Evolutionary conservation across 2,113 vertebrate genomes (phyloP), one percentile per base, ranked within the genome.

Genomic region (Hirundichthys speculiger): DNA sequence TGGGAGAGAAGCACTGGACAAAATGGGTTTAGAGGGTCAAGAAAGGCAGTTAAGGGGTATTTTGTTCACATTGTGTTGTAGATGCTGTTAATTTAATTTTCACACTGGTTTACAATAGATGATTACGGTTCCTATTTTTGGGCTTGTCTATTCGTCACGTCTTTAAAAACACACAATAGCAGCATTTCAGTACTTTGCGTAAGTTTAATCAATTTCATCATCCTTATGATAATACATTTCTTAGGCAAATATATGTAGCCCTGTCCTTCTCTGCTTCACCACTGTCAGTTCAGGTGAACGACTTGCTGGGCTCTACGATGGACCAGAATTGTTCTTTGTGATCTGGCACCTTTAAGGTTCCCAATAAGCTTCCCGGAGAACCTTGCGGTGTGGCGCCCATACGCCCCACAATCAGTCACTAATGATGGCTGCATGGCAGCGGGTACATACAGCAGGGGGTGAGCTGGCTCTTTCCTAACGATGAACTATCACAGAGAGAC

Each of bases 401-500:
- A 82, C 45, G 57, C 77, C 49, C 47, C 51, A 48, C 63, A 73
- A 64, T 79, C 74, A 58, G 62, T 79, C 75, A 59, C 64, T 90
- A 88, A 90, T 90, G 85, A 91, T 86, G 86, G 57, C 52, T 75
- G 58, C 47, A 72, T 52, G 64, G 70, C 59, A 55, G 82, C 45
- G 49, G 77, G 77, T 72, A 40, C 47, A 58, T 82, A 62, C 84
- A 83, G 82, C 83, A 55, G 82, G 86, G 76, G 80, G 82, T 48
- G 34, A 64, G 72, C 73, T 58, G 64, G 57, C 79, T 65, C 78
- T 69, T 70, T 86, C 73, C 73, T 93, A 90, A 91, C 86, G 60
- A 90, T 90, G 86, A 91, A 61, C 71, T 41, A 69, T 69, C 86
- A 70, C 69, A 68, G 77, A 80, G 84, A 87, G 70, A 80, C 60